phyloP scores from a whole-genome alignment of 2,797 vertebrate genomes.

The Cuniculus paca region DNA sequence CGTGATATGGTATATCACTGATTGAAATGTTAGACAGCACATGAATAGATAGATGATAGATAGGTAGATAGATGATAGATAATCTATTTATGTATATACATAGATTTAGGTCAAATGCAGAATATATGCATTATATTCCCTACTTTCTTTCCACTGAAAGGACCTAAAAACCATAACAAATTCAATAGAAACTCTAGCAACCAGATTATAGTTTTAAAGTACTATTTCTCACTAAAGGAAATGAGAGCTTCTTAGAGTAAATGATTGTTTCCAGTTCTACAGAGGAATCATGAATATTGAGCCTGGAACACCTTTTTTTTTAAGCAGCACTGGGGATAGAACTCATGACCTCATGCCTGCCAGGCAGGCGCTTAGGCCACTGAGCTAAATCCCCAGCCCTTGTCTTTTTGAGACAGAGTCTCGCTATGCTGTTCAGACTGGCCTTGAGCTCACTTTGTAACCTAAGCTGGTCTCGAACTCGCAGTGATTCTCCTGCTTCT shows the following conservation, averaged over 20 bases:
- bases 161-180: not conserved
- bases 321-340: too few relatives aligned
- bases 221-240: not conserved
- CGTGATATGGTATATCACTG: not conserved
- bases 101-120: not conserved
- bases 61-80: not conserved
- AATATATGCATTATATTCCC: not conserved
- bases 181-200: not conserved
- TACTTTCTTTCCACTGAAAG: not conserved
- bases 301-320: not conserved
- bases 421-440: too few relatives aligned
- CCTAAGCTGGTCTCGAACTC: too few relatives aligned
- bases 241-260: not conserved
- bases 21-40: not conserved
- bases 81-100: not conserved
- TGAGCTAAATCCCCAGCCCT: too few relatives aligned
- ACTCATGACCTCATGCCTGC: too few relatives aligned
- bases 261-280: not conserved
- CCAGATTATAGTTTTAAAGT: not conserved
- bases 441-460: too few relatives aligned
- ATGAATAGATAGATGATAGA: too few relatives aligned
- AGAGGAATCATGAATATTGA: not conserved
- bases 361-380: too few relatives aligned
- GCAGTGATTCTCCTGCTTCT: too few relatives aligned
- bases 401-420: too few relatives aligned